These are phyloP conservation scores for Chaitophorus viminalis DNA, from an alignment of 2,888 invertebrate genomes.

Conservation along the genomic window DNA sequence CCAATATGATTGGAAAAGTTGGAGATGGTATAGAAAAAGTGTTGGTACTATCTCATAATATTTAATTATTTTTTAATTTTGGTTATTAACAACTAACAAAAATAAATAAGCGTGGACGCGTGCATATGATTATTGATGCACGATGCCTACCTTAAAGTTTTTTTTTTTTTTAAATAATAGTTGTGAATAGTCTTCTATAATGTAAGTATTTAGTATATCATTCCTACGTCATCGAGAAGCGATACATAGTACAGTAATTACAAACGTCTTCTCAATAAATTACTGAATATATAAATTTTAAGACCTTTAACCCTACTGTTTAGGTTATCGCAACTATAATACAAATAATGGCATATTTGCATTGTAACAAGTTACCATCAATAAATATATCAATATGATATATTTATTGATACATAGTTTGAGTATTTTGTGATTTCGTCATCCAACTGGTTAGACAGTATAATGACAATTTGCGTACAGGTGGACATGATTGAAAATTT, in stretches of 20 bases:
- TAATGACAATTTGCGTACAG: background rate
- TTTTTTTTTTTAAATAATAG: background rate
- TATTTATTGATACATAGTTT: background rate
- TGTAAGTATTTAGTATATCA: background rate
- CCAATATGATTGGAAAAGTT: no score
- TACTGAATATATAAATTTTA: background rate
- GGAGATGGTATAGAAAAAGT: no score
- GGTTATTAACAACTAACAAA: background rate
- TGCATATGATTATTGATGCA: background rate
- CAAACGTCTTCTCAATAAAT: constrained; percentile 10
- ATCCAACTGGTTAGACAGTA: background rate
- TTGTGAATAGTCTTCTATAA: background rate
- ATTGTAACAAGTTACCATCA: background rate
- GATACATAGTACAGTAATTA: background rate
- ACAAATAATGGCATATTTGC: background rate
- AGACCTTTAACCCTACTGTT: constrained; percentile 1
- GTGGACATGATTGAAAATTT: background rate
- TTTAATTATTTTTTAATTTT: background rate
- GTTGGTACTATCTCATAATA: background rate
- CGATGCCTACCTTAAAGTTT: background rate
- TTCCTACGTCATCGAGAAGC: background rate
- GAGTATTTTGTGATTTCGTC: background rate
- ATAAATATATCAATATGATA: background rate
- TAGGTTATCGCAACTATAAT: background rate
- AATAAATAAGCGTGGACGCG: background rate